Conservation (phyloP, 2,797 vertebrate species). For the Premnoplex brunnescens region DNA sequence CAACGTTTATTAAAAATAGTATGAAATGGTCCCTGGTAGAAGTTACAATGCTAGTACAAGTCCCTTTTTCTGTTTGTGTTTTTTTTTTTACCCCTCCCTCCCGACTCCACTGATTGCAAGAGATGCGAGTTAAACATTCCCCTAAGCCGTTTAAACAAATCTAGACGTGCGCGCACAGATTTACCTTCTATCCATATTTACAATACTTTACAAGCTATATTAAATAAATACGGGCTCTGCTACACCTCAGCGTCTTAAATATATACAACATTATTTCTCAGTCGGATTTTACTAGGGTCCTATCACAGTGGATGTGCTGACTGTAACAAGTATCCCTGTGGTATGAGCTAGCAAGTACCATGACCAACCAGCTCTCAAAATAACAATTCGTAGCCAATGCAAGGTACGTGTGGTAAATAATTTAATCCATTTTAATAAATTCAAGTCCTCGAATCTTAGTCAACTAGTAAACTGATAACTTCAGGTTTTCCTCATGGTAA, state of each 20-base stretch:
- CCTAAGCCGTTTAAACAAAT: neutral
- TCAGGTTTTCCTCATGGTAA: constrained; percentile 4
- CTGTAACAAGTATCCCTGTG: constrained; percentile 36
- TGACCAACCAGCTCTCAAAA: constrained; percentile 12
- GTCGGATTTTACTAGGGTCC: constrained; percentile 31
- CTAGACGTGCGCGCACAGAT: neutral
- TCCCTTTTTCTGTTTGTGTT: neutral
- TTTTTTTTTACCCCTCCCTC: neutral
- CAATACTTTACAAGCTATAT: constrained; percentile 79
- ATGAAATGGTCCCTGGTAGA: constrained; percentile 46
- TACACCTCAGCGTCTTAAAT: constrained; percentile 63
- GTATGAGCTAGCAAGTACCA: neutral
- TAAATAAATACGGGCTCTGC: constrained; percentile 75
- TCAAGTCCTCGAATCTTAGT: constrained; percentile 50
- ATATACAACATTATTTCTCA: constrained; percentile 68
- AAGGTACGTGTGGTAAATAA: neutral
- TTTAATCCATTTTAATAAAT: constrained; percentile 6
- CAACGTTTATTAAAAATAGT: constrained; percentile 51
- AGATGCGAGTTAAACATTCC: neutral
- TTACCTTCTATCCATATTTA: constrained; percentile 66
- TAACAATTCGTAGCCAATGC: neutral
- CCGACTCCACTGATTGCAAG: neutral
- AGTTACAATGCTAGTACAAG: neutral
- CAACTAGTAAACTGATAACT: neutral
- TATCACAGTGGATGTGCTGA: neutral